phyloP scores from a whole-genome alignment of 2,113 vertebrate species.

The Gymnobelideus leadbeateri region DNA sequence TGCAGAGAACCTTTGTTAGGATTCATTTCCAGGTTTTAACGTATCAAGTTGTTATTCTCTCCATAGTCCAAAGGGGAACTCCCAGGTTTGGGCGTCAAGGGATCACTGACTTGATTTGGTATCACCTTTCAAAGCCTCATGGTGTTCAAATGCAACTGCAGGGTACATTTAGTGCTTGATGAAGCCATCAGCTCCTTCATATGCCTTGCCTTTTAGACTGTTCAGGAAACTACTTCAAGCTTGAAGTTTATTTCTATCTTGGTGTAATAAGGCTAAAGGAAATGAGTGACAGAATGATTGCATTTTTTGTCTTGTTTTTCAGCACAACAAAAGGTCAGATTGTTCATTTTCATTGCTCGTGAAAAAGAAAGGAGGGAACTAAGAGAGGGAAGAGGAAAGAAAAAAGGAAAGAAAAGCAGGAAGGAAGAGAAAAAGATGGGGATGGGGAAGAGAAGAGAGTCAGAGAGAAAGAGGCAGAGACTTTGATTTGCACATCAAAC shows the following conservation, averaged over 20 bases:
- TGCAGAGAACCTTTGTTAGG: not conserved
- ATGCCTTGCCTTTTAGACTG: conserved; percentile 41
- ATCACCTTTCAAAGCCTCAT: not conserved
- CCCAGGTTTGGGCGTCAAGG: not conserved
- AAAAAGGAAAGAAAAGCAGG: not conserved
- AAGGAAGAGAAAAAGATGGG: not conserved
- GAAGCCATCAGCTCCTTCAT: not conserved
- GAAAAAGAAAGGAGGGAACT: conserved; percentile 20
- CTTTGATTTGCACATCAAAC: not conserved
- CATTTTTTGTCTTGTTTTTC: conserved; percentile 38
- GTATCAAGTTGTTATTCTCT: not conserved
- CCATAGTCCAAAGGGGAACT: not conserved
- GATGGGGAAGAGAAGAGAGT: not conserved
- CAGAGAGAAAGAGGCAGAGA: conserved; percentile 27
- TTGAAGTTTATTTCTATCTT: conserved; percentile 22
- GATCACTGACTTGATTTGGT: not conserved
- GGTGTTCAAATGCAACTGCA: not conserved
- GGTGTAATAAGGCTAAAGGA: conserved; percentile 35
- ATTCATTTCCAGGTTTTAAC: not conserved
- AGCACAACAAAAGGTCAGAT: not conserved
- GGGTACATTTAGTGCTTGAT: not conserved
- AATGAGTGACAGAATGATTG: conserved; percentile 17
- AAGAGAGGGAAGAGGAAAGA: not conserved
- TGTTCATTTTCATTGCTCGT: conserved; percentile 37
- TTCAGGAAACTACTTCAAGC: conserved; percentile 23